Evolutionary conservation across 2,888 invertebrate genomes (phyloP), one percentile per base, ranked within the genome.

Genomic region (Apamea epomidion): DNA sequence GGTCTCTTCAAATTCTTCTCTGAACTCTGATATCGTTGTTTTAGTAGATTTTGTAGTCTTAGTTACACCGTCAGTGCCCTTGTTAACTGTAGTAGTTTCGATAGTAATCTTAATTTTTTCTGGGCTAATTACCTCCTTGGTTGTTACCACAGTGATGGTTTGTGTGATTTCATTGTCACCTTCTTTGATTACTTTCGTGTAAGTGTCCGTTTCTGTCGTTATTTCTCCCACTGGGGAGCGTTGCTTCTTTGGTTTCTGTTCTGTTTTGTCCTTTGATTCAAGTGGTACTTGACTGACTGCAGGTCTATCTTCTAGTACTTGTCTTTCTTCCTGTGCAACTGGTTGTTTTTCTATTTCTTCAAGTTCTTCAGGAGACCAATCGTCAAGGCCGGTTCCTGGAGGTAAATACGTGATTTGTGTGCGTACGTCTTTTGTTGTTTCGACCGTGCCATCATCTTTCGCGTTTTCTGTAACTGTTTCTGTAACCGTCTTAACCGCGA

Each of bases 11-110:
- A 93, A 97, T 88, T 97, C 97, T 89, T 97, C 97, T 87, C 95
- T 96, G 62, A 95, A 94, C 89, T 97, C 97, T 6, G 97, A 97
- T 81, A 97, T 96, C 0, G 97, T 97, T 7, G 97, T 97, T 91
- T 97, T 97, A 0, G 97, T 97, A 6, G 97, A 95, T 91, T 97
- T 97, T 32, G 96, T 96, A 18, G 97, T 97, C 93, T 97, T 97
- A 12, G 96, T 97, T 2, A 96, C 90, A 42, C 97, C 97, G 81
- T 97, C 97, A 83, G 91, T 95, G 3, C 96, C 95, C 90, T 94
- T 97, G 82, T 95, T 96, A 0, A 97, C 95, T 16, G 97, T 97
- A 25, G 96, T 97, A 21, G 97, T 97, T 92, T 97, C 97, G 5
- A 97, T 91, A 2, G 97, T 97, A 14, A 96, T 91, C 91, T 97